Evolutionary conservation across 2,113 vertebrate species (phyloP).

Genomic region (Acanthisitta chloris): DNA sequence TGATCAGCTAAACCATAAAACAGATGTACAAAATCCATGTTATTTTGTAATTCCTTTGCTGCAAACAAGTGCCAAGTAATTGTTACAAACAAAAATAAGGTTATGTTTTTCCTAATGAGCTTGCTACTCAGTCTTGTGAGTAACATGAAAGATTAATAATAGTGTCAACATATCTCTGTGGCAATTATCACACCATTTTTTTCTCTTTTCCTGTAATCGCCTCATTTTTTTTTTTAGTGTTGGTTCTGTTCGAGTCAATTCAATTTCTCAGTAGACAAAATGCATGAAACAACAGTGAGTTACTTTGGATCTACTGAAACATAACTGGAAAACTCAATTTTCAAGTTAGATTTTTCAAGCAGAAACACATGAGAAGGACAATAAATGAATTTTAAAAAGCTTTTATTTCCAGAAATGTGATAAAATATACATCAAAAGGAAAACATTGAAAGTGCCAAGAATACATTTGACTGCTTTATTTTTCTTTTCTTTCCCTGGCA

Average conservation of each 20-base stretch:
- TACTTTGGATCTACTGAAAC: slow-evolving; percentile 56
- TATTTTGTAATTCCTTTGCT: not conserved
- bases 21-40: not conserved
- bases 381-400: slow-evolving; percentile 24
- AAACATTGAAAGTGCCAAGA: not conserved
- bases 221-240: slow-evolving; percentile 51
- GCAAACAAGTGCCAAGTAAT: slow-evolving; percentile 25
- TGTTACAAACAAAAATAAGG: slow-evolving; percentile 7
- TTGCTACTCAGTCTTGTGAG: slow-evolving; percentile 6
- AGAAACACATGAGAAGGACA: slow-evolving; percentile 52
- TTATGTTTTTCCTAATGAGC: slow-evolving; percentile 30
- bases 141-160: slow-evolving; percentile 2
- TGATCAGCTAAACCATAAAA: not conserved
- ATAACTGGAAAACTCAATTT: slow-evolving; percentile 70
- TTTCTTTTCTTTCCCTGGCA: not conserved
- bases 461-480: not conserved
- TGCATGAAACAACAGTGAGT: slow-evolving; percentile 40
- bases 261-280: slow-evolving; percentile 61
- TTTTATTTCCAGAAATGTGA: slow-evolving; percentile 19
- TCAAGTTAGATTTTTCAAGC: slow-evolving; percentile 59
- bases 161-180: not conserved
- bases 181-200: slow-evolving; percentile 46
- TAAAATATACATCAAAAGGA: not conserved
- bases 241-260: slow-evolving; percentile 62
- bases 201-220: slow-evolving; percentile 20